Percentiles rank a stretch among this genome's conserved stretches.
Conservation (phyloP, 2,888 invertebrate genomes). For the Lagria hirta region DNA sequence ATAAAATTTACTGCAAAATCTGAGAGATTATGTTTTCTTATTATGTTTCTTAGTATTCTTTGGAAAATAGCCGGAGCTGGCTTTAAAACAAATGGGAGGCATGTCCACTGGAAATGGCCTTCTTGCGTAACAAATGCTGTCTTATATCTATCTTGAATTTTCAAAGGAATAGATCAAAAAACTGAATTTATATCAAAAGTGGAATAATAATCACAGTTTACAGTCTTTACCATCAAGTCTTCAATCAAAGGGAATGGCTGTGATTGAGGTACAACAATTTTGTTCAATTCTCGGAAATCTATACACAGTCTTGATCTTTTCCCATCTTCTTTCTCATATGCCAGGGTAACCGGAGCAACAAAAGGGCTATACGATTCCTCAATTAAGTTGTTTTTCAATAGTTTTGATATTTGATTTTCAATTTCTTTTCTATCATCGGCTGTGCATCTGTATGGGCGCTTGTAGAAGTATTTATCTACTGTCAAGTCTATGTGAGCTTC, state of each 20-base stretch:
- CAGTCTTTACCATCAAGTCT: constrained; percentile 41
- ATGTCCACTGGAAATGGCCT: too few relatives aligned
- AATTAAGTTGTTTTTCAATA: constrained; percentile 31
- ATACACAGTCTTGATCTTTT: constrained; percentile 39
- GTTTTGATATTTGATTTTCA: constrained; percentile 24
- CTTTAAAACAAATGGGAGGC: too few relatives aligned
- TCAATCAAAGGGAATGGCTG: constrained; percentile 44
- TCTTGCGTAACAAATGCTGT: too few relatives aligned
- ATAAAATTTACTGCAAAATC: not conserved
- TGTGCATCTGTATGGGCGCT: constrained; percentile 25
- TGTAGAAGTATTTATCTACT: constrained; percentile 17
- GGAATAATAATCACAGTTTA: constrained; percentile 42
- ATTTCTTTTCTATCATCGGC: constrained; percentile 31
- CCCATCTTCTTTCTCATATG: constrained; percentile 36
- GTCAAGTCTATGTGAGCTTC: constrained; percentile 27
- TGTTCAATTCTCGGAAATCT: too few relatives aligned
- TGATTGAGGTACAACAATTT: too few relatives aligned
- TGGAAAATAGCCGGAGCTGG: too few relatives aligned
- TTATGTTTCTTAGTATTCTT: constrained; percentile 28
- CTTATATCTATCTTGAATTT: too few relatives aligned
- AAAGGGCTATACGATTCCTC: too few relatives aligned
- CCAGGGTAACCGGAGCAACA: constrained; percentile 37
- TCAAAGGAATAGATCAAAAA: constrained; percentile 48
- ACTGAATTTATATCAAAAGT: constrained; percentile 46
- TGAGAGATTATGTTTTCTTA: constrained; percentile 28